Evolutionary conservation across 2,888 invertebrate species (phyloP), one percentile per base, ranked within the genome.

Genomic region (Pseudococcus longispinus): DNA sequence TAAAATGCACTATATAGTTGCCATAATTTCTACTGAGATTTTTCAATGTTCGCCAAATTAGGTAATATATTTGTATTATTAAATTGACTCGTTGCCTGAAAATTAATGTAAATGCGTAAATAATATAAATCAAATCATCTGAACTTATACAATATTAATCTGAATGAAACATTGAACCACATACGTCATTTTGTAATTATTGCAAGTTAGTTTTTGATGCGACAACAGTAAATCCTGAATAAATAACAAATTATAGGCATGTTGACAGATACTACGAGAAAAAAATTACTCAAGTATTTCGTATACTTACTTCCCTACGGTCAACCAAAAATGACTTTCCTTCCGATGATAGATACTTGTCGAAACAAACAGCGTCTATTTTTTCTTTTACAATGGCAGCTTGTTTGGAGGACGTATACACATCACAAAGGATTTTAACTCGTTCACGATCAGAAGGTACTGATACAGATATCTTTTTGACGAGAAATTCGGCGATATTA

Each of bases 401-500:
- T 26, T 29, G 23, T 51, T 77, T 26, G 18, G 86, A 86, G 20
- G 23, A 26, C 8, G 23, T 29, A n/a, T 46, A 86, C 5, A 77
- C 74, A 42, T 77, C 46, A 51, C 86, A 86, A 13, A 86, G 32
- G 5, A 46, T 29, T n/a, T 26, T n/a, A 46, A 86, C 37, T 86
- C 37, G 37, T 26, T 55, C 55, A 55, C 46, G 46, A 18, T 80
- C 46, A 3, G n/a, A 32, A 20, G 15, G 84, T 37, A n/a, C 55
- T 44, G 91, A 90, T 6, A 93, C 91, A 4, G 93, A 93, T 88
- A 94, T 90, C 84, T 92, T 93, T 84, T 93, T 92, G 60, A 97
- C 94, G 90, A 95, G 96, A 91, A 95, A 96, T 90, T 97, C 97
- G 0, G 96, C 96, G 2, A 95, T 94, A 91, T 97, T 97, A 92